Conservation (phyloP, 2,888 invertebrate genomes). For the Phoronis australis region DNA sequence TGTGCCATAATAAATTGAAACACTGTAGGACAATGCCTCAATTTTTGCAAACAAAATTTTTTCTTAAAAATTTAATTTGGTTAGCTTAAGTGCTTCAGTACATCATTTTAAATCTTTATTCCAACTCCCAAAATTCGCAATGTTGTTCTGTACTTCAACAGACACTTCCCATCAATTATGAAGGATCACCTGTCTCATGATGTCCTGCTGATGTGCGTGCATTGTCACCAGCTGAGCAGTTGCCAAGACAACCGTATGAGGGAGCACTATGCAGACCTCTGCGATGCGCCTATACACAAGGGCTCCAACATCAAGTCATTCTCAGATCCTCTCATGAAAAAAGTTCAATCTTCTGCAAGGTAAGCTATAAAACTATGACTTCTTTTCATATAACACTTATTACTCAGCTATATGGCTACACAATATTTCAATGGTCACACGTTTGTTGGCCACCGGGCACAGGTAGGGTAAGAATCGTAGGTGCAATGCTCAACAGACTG, state of each 20-base stretch:
- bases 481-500: too few relatives aligned
- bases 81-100: too few relatives aligned
- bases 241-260: conserved; percentile 62
- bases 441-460: too few relatives aligned
- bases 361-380: conserved; percentile 14
- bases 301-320: conserved; percentile 27
- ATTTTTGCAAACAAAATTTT: too few relatives aligned
- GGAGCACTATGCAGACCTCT: conserved; percentile 59
- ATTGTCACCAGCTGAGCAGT: conserved; percentile 69
- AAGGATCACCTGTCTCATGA: conserved; percentile 79
- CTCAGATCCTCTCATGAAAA: conserved; percentile 34
- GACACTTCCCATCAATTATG: conserved; percentile 61
- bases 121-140: too few relatives aligned
- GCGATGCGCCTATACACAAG: conserved; percentile 63
- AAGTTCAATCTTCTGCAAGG: conserved; percentile 49
- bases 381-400: not conserved
- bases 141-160: too few relatives aligned
- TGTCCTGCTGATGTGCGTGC: conserved; percentile 66
- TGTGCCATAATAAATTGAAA: too few relatives aligned
- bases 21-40: too few relatives aligned
- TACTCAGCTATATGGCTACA: not conserved
- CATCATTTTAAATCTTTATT: too few relatives aligned
- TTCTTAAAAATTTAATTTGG: too few relatives aligned
- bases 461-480: too few relatives aligned
- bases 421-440: too few relatives aligned